Conservation (phyloP, 2,888 invertebrate species). For the Dendrolimus houi region DNA sequence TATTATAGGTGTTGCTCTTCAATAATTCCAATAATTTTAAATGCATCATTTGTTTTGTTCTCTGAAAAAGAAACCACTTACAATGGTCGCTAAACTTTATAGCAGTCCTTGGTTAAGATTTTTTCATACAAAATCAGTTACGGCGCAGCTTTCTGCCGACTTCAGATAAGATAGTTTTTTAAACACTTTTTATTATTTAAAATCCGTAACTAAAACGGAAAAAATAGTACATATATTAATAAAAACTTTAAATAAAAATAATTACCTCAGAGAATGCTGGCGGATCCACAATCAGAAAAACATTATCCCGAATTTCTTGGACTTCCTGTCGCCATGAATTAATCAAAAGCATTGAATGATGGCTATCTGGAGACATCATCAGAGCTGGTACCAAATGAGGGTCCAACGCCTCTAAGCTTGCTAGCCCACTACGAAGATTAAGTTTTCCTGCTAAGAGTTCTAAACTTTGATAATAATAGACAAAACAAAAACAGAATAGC, state of each 20-base stretch:
- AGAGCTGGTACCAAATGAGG: constrained; percentile 80
- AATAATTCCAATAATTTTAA: constrained; percentile 37
- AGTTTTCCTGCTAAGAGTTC: constrained; percentile 65
- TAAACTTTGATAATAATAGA: too few species aligned
- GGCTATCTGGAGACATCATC: constrained; percentile 63
- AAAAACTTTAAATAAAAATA: neutral
- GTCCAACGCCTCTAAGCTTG: constrained; percentile 81
- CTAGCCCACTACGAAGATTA: constrained; percentile 78
- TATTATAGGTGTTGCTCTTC: constrained; percentile 32
- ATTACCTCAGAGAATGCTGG: constrained; percentile 80
- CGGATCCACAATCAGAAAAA: constrained; percentile 82
- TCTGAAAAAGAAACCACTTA: constrained; percentile 29
- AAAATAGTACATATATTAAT: too few species aligned
- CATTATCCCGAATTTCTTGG: constrained; percentile 68
- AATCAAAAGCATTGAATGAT: constrained; percentile 68
- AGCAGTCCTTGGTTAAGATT: too few species aligned
- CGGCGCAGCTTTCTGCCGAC: too few species aligned
- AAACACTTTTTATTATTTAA: too few species aligned
- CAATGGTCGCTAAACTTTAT: neutral
- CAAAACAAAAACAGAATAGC: too few species aligned
- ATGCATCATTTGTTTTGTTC: constrained; percentile 58
- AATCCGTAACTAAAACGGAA: too few species aligned
- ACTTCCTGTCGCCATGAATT: constrained; percentile 79
- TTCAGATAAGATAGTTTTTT: too few species aligned
- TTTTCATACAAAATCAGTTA: too few species aligned